These are phyloP conservation scores for Pelochelys cantorii DNA, from an alignment of 2,797 vertebrate species.

Conservation along the genomic window DNA sequence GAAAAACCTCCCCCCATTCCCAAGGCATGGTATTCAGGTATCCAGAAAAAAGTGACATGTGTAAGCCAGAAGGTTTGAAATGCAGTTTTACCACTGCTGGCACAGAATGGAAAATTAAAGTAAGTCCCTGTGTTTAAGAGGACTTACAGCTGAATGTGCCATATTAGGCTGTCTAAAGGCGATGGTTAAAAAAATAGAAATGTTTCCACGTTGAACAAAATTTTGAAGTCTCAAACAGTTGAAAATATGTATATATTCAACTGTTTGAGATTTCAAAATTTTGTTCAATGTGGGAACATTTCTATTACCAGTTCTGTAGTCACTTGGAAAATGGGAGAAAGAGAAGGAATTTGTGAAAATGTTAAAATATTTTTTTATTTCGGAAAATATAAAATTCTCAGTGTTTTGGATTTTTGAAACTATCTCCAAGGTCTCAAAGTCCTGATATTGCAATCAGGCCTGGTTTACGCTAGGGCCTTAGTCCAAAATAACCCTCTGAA, in stretches of 20 bases:
- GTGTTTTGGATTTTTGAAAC: no score
- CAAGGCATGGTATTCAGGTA: neutral
- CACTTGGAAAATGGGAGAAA: neutral
- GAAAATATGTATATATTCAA: no score
- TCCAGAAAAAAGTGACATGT: neutral
- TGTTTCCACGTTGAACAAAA: no score
- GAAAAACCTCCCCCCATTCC: neutral
- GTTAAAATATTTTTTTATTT: neutral
- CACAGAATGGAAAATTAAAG: neutral
- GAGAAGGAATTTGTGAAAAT: neutral
- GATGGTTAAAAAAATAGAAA: neutral
- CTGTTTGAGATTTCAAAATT: no score
- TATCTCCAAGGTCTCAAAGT: neutral
- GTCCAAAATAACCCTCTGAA: no score
- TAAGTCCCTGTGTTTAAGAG: neutral
- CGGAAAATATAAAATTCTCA: neutral
- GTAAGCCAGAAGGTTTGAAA: neutral
- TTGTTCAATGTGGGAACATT: neutral
- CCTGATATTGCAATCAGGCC: neutral
- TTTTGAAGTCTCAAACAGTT: neutral
- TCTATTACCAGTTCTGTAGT: neutral
- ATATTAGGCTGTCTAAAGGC: neutral
- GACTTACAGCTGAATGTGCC: neutral
- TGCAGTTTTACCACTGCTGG: neutral
- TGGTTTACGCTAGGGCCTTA: no score